Evolutionary conservation across 2,113 vertebrate genomes (phyloP).

Genomic region (Alexandromys fortis): DNA sequence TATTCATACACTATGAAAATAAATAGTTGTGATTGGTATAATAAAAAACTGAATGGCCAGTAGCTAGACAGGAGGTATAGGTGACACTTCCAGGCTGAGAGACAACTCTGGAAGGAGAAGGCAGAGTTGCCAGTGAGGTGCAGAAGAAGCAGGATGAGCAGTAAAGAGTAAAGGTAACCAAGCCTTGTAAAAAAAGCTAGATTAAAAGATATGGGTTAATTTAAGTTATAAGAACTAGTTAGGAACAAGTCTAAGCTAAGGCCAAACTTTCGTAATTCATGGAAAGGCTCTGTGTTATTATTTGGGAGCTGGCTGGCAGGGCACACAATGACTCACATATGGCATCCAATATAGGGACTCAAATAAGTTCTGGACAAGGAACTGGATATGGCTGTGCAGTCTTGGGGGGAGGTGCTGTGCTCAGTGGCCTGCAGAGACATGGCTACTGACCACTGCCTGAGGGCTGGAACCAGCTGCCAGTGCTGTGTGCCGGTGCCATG

Average conservation of each 20-base stretch:
- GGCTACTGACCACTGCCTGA: not conserved
- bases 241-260: not conserved
- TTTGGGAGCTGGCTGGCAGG: not conserved
- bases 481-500: not conserved
- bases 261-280: not conserved
- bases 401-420: not conserved
- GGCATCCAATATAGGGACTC: not conserved
- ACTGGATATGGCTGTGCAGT: not conserved
- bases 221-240: not conserved
- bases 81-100: no score
- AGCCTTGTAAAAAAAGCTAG: not conserved
- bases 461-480: not conserved
- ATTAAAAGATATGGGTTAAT: not conserved
- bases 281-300: not conserved
- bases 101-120: not conserved
- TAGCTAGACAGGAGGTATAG: no score
- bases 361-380: not conserved
- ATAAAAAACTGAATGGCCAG: no score
- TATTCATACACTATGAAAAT: no score
- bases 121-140: not conserved
- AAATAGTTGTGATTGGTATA: no score
- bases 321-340: not conserved
- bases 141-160: not conserved
- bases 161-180: not conserved
- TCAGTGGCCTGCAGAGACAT: fast-evolving